Conservation (phyloP, 2,797 vertebrate species). For the Cirrhinus mrigala region DNA sequence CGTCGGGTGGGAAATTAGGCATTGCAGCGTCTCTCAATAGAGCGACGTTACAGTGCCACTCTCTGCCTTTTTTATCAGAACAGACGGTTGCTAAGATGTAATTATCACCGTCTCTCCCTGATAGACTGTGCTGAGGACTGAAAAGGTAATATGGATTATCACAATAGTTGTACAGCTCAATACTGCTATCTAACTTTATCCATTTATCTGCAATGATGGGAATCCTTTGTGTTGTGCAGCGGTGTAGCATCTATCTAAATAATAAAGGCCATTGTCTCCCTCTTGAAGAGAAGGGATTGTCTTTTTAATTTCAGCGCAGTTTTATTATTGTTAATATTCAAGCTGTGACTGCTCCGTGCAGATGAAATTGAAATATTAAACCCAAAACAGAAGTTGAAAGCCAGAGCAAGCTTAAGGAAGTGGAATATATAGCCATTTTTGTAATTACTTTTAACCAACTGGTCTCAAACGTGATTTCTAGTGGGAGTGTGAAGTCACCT, state of each 20-base stretch:
- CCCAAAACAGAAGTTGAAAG: constrained; percentile 66
- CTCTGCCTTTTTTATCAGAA: constrained; percentile 77
- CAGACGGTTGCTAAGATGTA: constrained; percentile 80
- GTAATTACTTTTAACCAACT: constrained; percentile 34
- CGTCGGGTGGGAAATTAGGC: constrained; percentile 51
- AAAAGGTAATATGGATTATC: constrained; percentile 84
- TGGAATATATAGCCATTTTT: neutral
- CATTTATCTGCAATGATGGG: constrained; percentile 84
- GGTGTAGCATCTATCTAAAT: constrained; percentile 82
- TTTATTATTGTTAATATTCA: constrained; percentile 80
- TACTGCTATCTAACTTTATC: constrained; percentile 81
- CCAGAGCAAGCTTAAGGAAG: constrained; percentile 24
- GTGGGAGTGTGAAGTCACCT: neutral
- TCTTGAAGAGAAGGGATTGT: constrained; percentile 65
- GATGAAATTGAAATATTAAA: constrained; percentile 70
- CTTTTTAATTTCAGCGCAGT: constrained; percentile 67
- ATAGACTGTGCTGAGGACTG: constrained; percentile 75
- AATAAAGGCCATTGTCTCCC: constrained; percentile 79
- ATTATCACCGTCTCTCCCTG: constrained; percentile 82
- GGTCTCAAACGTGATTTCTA: constrained; percentile 12
- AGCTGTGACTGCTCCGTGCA: constrained; percentile 66
- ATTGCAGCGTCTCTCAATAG: constrained; percentile 57
- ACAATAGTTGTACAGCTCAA: constrained; percentile 80
- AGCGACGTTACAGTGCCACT: constrained; percentile 69
- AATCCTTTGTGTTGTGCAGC: constrained; percentile 79